Conservation (phyloP, 2,113 vertebrate species). For the Micromys minutus region DNA sequence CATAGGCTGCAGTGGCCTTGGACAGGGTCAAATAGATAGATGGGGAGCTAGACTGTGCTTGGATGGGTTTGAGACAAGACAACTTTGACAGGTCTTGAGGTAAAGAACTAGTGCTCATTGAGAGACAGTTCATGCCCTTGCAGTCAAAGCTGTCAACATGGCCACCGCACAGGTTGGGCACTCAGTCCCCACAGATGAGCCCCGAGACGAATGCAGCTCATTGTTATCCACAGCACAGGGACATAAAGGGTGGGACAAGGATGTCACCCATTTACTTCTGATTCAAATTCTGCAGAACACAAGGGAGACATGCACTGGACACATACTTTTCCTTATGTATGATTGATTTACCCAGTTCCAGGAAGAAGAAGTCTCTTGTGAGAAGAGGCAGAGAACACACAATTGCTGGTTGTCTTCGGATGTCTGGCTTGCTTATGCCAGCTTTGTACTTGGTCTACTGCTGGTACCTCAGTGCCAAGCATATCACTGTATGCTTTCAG, state of each 20-base stretch:
- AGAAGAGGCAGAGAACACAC: fast-evolving
- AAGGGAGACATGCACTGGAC: fast-evolving
- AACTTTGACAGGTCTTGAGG: not conserved
- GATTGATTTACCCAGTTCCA: fast-evolving
- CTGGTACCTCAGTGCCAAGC: not conserved
- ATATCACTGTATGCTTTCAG: not conserved
- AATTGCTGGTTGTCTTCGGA: fast-evolving
- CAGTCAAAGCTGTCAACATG: too few relatives aligned
- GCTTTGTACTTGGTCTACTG: not conserved
- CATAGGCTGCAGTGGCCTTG: not conserved
- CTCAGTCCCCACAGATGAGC: too few relatives aligned
- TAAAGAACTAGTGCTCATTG: too few relatives aligned
- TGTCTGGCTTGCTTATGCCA: not conserved
- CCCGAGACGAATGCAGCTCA: not conserved
- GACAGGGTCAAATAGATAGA: too few relatives aligned
- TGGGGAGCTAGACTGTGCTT: too few relatives aligned
- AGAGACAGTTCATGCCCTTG: too few relatives aligned
- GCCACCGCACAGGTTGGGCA: too few relatives aligned
- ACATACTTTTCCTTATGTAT: fast-evolving
- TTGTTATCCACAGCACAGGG: not conserved
- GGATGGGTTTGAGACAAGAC: not conserved
- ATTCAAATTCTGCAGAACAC: not conserved
- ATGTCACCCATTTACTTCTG: not conserved
- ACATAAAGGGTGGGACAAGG: too few relatives aligned
- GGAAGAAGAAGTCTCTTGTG: too few relatives aligned